Evolutionary conservation across 2,113 vertebrate species (phyloP), one percentile per base, ranked within the genome.

Genomic region (Eclectus roratus): DNA sequence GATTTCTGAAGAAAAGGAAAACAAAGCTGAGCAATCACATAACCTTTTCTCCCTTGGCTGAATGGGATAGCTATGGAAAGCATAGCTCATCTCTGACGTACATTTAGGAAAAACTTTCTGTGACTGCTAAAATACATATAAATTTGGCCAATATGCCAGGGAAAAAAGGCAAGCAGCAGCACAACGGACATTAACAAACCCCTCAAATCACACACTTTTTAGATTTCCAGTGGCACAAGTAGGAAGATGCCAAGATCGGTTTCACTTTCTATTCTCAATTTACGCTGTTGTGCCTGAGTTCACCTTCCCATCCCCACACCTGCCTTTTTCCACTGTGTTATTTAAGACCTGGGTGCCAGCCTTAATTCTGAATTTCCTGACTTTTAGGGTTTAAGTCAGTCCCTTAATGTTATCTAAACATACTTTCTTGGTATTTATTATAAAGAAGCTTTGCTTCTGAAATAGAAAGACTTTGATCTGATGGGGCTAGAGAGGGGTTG

Each of bases 381-480:
- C 46, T 68, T 95, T 95, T 89, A 94, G 85, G 64, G 85, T 89
- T 96, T 94, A 96, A 96, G 69, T 82, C 90, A 93, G 50, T 80
- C 85, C 46, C 86, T 89, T 96, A 89, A 93, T 82, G 72, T 84
- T 97, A 93, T 94, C 77, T 96, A 96, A 97, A 97, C 65, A 96
- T 79, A 91, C 55, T 85, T 96, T 81, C 69, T 81, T 76, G 52
- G 37, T 93, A 91, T 97, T 97, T 97, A 96, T 96, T 97, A 96
- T 96, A 93, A 94, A 97, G 86, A 97, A 96, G 83, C 92, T 97
- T 97, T 96, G 50, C 78, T 89, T 93, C 91, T 89, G 91, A 96
- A 95, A 96, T 91, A 89, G 43, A 64, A 70, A 88, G 73, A 13
- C 94, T 97, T 97, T 97, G 93, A 97, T 97, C 94, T 95, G n/a